phyloP scores from a whole-genome alignment of 2,113 vertebrate species.

The Carassius gibelio region DNA sequence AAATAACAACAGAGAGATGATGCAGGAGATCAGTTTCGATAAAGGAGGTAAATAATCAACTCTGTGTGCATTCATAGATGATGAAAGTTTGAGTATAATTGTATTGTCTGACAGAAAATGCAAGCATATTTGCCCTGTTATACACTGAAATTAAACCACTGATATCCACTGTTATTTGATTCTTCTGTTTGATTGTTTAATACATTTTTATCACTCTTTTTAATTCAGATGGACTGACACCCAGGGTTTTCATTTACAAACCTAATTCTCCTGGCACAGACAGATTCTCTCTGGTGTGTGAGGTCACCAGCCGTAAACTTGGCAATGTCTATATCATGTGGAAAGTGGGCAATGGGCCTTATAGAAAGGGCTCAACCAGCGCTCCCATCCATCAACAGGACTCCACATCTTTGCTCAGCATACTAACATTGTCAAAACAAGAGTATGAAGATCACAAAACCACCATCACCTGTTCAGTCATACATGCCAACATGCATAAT shows the following conservation, averaged over 20 bases:
- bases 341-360: background rate
- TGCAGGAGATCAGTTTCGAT: background rate
- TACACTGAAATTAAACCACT: no score
- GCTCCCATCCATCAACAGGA: background rate
- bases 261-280: background rate
- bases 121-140: no score
- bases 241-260: background rate
- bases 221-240: background rate
- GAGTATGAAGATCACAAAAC: background rate
- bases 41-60: slow-evolving; percentile 1
- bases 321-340: slow-evolving; percentile 40
- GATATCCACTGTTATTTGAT: no score
- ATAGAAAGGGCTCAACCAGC: background rate
- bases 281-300: background rate
- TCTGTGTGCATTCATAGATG: background rate
- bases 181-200: background rate
- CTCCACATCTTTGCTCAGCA: slow-evolving; percentile 21
- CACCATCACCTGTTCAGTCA: background rate
- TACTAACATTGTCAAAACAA: background rate
- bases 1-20: background rate
- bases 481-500: background rate
- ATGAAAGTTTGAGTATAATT: no score
- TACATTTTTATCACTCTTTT: background rate
- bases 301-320: slow-evolving; percentile 21
- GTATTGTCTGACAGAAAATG: no score